Base-by-base conservation (phyloP, 2,888 invertebrate species). In the Lithophane semibrunnea region DNA sequence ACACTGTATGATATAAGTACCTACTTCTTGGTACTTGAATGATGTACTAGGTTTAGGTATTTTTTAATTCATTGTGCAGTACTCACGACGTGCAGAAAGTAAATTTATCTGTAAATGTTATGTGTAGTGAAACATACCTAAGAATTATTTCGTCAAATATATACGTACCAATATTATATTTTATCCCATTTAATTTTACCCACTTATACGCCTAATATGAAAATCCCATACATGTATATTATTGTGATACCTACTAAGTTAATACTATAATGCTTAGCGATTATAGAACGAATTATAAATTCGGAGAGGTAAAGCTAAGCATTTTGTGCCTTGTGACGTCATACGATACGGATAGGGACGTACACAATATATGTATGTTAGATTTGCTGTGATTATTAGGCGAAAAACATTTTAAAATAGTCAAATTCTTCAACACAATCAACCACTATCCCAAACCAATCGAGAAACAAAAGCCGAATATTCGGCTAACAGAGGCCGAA, bases 321-420 rank as follows among this genome's bases (percentile, higher is more conserved):
- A 89, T 90, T 89, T 86, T 88, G 90, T 90, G 90, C 86, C 75
- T 73, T 80, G 80, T 88, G 82, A 89, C 87, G 84, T 90, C 86
- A 82, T 89, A 90, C 89, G 86, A 88, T 84, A 91, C 88, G 86
- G 85, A 86, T 79, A 86, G 80, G 88, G 90, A 94, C 94, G 90
- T 90, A 91, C 91, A 94, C 93, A 92, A 88, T 89, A 90, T 89
- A 87, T 87, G 88, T 90, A 88, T 82, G 83, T 88, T 89, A 86
- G 85, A 86, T 85, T 73, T 90, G 81, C 86, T 84, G 84, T 80
- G 87, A 77, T 82, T 88, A 85, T 72, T 83, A 71, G 84, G 78
- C 81, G 86, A 76, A 73, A 69, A 37, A 37, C 37, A 37, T 37
- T 37, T 37, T 37, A 5, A 37, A 37, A 37, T 37, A 37, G 0